Percentiles rank a stretch among this genome's conserved stretches.
Evolutionary conservation across 2,113 vertebrate species (phyloP).

Genomic region (Mola mola): DNA sequence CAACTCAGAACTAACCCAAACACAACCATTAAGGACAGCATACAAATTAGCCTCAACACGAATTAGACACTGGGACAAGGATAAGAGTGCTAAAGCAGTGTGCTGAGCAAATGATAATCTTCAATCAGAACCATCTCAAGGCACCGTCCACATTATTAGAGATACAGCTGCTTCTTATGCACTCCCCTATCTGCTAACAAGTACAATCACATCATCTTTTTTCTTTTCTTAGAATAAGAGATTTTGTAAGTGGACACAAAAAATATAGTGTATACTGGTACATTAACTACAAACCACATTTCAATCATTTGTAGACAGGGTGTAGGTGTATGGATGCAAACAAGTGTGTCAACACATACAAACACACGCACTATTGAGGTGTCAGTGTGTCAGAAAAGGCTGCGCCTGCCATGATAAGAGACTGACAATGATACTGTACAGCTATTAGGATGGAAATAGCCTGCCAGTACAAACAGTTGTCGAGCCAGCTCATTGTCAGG

Average conservation of each 20-base stretch:
- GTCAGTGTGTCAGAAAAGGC: constrained; percentile 90
- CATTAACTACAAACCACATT: neutral
- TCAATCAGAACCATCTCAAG: constrained; percentile 70
- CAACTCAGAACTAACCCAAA: constrained; percentile 91
- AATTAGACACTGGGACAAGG: constrained; percentile 58
- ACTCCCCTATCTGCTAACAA: constrained; percentile 39
- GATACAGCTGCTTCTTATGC: constrained; percentile 53
- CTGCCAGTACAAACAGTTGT: constrained; percentile 90
- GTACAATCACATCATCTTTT: neutral
- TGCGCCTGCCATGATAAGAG: constrained; percentile 92
- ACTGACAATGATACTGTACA: constrained; percentile 92
- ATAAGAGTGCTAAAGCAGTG: constrained; percentile 64
- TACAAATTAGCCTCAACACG: constrained; percentile 85
- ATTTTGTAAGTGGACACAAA: constrained; percentile 3
- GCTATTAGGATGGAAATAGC: constrained; percentile 94
- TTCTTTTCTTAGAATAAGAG: constrained; percentile 18
- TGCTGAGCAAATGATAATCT: constrained; percentile 71
- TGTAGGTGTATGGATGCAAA: constrained; percentile 5
- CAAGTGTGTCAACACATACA: constrained; percentile 11
- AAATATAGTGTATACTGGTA: too few species aligned
- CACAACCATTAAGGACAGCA: constrained; percentile 83
- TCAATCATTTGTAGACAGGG: constrained; percentile 1
- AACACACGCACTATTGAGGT: constrained; percentile 70
- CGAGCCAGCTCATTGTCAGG: constrained; percentile 87
- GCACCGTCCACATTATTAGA: constrained; percentile 60